phyloP scores from a whole-genome alignment of 2,888 invertebrate genomes.

The Caenorhabditis macrosperma region DNA sequence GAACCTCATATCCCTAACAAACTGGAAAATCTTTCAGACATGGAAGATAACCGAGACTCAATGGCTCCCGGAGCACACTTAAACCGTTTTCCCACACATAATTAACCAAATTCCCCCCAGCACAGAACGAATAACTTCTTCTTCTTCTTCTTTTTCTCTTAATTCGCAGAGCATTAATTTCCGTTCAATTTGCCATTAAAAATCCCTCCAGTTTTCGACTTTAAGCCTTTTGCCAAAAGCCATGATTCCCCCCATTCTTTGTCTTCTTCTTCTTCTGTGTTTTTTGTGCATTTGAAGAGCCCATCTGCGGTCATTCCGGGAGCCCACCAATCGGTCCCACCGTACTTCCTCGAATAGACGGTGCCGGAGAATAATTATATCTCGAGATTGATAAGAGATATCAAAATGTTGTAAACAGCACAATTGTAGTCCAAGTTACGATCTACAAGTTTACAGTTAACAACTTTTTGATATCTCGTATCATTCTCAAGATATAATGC shows the following conservation, averaged over 20 bases:
- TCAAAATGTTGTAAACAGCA: too few species aligned
- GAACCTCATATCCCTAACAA: too few species aligned
- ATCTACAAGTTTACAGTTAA: too few species aligned
- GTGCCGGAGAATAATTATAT: too few species aligned
- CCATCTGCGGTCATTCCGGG: constrained; percentile 48
- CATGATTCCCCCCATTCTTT: constrained; percentile 37
- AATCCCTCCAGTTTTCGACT: constrained; percentile 40
- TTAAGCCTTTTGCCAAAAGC: constrained; percentile 54
- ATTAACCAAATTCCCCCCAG: constrained; percentile 19
- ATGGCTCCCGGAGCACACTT: constrained; percentile 51
- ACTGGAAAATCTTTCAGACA: constrained; percentile 29
- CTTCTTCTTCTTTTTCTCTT: constrained; percentile 11
- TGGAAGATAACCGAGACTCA: constrained; percentile 41
- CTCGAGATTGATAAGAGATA: too few species aligned
- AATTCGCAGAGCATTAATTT: constrained; percentile 54
- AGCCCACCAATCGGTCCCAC: too few species aligned
- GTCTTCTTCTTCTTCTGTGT: too few species aligned
- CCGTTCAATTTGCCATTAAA: constrained; percentile 32
- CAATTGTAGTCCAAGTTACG: too few species aligned
- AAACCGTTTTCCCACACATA: constrained; percentile 4
- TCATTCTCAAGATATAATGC: too few species aligned
- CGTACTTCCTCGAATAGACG: too few species aligned
- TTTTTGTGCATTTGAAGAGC: constrained; percentile 50
- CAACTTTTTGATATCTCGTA: too few species aligned
- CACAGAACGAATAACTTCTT: constrained; percentile 7